Percentiles rank a stretch among this genome's conserved stretches.
Evolutionary conservation across 2,888 invertebrate species (phyloP).

Genomic region (Scaptomyza cyrtandrae): DNA sequence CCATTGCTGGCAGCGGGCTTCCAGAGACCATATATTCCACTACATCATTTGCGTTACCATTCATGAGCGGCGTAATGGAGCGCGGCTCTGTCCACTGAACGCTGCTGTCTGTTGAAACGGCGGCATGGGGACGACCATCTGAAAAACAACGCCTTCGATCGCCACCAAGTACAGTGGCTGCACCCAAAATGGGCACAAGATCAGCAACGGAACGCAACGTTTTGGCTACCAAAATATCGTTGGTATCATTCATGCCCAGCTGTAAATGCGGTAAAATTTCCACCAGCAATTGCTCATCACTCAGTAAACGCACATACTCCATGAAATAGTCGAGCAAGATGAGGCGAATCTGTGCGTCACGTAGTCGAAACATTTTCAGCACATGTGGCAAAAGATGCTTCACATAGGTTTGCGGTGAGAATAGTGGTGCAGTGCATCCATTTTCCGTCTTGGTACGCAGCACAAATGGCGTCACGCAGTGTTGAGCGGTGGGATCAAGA

Average conservation of each 20-base stretch:
- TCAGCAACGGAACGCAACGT: conserved; percentile 93
- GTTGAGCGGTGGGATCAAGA: conserved; percentile 91
- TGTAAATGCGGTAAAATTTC: conserved; percentile 94
- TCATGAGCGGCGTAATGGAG: conserved; percentile 84
- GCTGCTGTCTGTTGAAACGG: conserved; percentile 71
- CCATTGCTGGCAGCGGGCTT: conserved; percentile 80
- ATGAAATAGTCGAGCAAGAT: conserved; percentile 91
- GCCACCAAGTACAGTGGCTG: conserved; percentile 93
- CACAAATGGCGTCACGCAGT: conserved; percentile 83
- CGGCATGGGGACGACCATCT: conserved; percentile 90
- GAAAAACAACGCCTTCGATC: conserved; percentile 92
- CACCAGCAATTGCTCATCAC: conserved; percentile 90
- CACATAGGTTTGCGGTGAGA: conserved; percentile 89
- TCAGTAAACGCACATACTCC: conserved; percentile 90
- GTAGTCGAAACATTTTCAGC: conserved; percentile 92
- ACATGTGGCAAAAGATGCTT: conserved; percentile 91
- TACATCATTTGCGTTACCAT: conserved; percentile 56
- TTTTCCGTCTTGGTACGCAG: conserved; percentile 86
- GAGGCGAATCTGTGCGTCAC: conserved; percentile 93
- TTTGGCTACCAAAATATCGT: conserved; percentile 92
- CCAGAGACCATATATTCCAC: conserved; percentile 82
- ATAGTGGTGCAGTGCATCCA: conserved; percentile 87
- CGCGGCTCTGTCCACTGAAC: conserved; percentile 83
- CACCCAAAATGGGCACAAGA: conserved; percentile 92
- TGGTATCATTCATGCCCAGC: conserved; percentile 94